Base-by-base conservation (phyloP, 37 sponge, comb jelly and placozoan genomes). In the Halichondria panicea region DNA sequence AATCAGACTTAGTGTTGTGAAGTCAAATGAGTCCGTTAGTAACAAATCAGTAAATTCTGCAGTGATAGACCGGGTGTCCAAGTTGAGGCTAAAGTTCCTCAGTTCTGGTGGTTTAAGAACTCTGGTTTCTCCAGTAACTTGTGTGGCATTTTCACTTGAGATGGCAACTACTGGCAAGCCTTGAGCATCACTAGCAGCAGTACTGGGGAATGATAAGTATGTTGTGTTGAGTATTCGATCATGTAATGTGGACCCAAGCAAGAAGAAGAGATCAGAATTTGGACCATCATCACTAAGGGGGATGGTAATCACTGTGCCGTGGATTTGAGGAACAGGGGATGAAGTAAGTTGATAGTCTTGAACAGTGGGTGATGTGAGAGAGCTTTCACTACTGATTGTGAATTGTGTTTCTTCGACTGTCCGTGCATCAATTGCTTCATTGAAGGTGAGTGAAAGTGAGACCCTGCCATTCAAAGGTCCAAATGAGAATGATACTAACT, bases 401-500 rank as follows among this genome's bases (percentile, higher is more conserved):
- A 95, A 18, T 21, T 79, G 53, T 19, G 68, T 43, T 22, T 83
- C 53, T 25, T 79, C 63, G 18, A 95, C 72, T 54, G 91, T 85
- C 0, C 74, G 27, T 21, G 58, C 53, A 61, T 88, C 76, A 60
- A 89, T 76, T n/a, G 75, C 84, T 67, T 90, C 95, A 36, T 80
- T 66, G 77, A 95, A 88, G 36, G 79, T 81, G 46, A 89, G 78
- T 4, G 88, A 83, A 41, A 89, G 78, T 5, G 89, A 86, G 11
- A 88, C 80, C 21, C 80, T 79, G 15, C 93, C 89, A 41, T 93
- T 43, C 0, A 84, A 45, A 55, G 85, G 77, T 34, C 89, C 93
- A 84, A 93, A 88, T 5, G 70, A 58, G 48, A 93, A 88, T 13
- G 79, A 84, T 11, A 84, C 19, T 31, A 93, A 65, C 22, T 40